Base-by-base conservation (phyloP, 2,888 invertebrate species). In the Drosophila longiperda region DNA sequence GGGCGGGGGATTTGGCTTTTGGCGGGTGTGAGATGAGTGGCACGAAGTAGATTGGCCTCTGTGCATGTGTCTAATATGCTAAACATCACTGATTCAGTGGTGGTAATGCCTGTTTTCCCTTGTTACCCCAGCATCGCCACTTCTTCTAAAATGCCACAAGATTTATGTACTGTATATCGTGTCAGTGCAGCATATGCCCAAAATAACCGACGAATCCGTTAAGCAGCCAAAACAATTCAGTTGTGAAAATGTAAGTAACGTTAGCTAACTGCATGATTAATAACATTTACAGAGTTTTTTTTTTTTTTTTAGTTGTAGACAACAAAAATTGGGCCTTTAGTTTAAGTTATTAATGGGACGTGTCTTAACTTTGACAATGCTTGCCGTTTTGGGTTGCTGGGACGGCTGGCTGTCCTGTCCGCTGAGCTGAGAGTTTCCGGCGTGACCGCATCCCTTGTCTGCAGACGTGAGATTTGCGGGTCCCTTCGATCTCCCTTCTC, bases 21-120 rank as follows among this genome's bases (percentile, higher is more conserved):
- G 23, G 23, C 42, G 38, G 26, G 55, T 29, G 17, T 38, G 29
- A 42, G 53, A 48, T n/a, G 32, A 3, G 12, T 12, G 53, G 52
- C 9, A 20, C 48, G 48, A 45, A 57, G 64, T 68, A 72, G 73
- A 78, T 78, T 80, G 78, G 78, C 82, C 58, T 59, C 73, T 69
- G 78, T 75, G 83, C 80, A 87, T 84, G 66, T 89, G 90, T 85
- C 85, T 87, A 85, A 85, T 85, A 85, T 85, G 85, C 83, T 85
- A 85, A 85, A 73, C 86, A 78, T 85, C 86, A 87, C 72, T 80
- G 88, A 89, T 82, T 85, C 85, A 82, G 74, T 82, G 83, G 70
- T 69, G 86, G 78, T 78, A 81, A 77, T 81, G 81, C 66, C 45
- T 62, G 36, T 45, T 42, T 54, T 50, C 53, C 62, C 36, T 66